These are phyloP conservation scores for Scleropages formosus DNA, from an alignment of 2,797 vertebrate species.

Conservation along the genomic window DNA sequence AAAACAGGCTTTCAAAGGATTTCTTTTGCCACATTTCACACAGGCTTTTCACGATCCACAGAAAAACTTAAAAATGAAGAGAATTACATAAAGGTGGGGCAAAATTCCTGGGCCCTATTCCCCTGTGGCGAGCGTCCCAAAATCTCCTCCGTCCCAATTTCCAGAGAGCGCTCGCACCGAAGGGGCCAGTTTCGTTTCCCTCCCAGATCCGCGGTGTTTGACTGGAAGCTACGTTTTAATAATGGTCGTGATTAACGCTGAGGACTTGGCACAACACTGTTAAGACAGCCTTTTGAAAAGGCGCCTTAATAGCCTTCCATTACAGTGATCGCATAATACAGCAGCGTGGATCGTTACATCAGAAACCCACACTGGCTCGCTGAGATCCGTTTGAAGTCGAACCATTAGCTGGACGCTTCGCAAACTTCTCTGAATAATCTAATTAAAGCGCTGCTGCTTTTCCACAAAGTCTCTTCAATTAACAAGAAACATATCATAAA, in stretches of 20 bases:
- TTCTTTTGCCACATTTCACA: too few species aligned
- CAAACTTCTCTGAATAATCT: slow-evolving; percentile 13
- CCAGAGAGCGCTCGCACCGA: slow-evolving; percentile 24
- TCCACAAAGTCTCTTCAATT: slow-evolving; percentile 8
- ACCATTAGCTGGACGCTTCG: slow-evolving; percentile 28
- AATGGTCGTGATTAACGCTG: slow-evolving; percentile 44
- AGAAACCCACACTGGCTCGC: slow-evolving; percentile 27
- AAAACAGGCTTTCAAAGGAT: too few species aligned
- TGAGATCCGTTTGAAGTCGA: slow-evolving; percentile 31
- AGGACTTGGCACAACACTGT: slow-evolving; percentile 24
- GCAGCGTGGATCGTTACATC: slow-evolving; percentile 35
- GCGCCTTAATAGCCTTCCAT: slow-evolving; percentile 38
- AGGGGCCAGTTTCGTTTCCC: slow-evolving; percentile 17
- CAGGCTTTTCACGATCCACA: too few species aligned
- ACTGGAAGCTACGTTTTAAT: slow-evolving; percentile 47
- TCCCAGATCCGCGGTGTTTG: slow-evolving; percentile 21
- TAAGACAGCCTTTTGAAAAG: slow-evolving; percentile 38
- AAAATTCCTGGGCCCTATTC: too few species aligned
- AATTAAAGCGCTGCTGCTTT: slow-evolving; percentile 18
- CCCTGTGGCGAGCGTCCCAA: too few species aligned
- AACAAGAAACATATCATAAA: slow-evolving; percentile 6
- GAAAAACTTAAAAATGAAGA: too few species aligned
- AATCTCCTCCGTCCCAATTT: neutral
- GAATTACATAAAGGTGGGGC: too few species aligned
- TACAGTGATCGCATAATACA: slow-evolving; percentile 31